Percentiles rank a stretch among this genome's conserved stretches.
Conservation (phyloP, 35 echinoderm and acorn worm species). For the Stichopus chloronotus region DNA sequence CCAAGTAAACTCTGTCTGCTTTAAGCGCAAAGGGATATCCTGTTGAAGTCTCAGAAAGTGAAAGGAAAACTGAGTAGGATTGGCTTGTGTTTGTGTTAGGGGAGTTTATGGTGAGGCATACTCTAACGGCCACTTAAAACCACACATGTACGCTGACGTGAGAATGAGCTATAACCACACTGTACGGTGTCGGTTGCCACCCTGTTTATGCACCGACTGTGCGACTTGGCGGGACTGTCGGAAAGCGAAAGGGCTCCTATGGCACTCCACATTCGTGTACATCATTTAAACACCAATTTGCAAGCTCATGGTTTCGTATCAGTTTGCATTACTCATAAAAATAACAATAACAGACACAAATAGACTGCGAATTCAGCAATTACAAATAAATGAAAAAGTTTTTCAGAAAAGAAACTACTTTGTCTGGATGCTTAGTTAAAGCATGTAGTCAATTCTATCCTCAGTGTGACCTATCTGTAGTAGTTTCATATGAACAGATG, state of each 20-base stretch:
- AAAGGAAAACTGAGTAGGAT: background rate
- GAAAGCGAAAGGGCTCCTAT: background rate
- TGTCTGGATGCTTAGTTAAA: too few relatives aligned
- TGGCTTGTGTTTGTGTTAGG: background rate
- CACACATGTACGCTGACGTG: too few relatives aligned
- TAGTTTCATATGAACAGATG: too few relatives aligned
- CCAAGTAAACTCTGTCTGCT: background rate
- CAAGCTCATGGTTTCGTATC: background rate
- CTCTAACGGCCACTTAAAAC: background rate
- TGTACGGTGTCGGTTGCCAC: too few relatives aligned
- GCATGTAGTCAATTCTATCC: too few relatives aligned
- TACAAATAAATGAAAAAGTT: too few relatives aligned
- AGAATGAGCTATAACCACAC: too few relatives aligned
- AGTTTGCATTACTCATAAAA: too few relatives aligned
- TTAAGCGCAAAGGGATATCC: background rate
- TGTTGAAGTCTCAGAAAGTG: background rate
- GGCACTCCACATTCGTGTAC: background rate
- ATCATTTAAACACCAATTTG: background rate
- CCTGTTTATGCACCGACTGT: background rate
- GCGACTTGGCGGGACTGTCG: background rate
- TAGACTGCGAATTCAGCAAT: too few relatives aligned
- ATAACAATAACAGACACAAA: too few relatives aligned
- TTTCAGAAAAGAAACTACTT: too few relatives aligned
- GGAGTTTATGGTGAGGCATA: background rate
- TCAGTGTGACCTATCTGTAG: too few relatives aligned